Evolutionary conservation across 1,140 invertebrate species (phyloP), one percentile per base, ranked within the genome.

Genomic region (Patella vulgata): DNA sequence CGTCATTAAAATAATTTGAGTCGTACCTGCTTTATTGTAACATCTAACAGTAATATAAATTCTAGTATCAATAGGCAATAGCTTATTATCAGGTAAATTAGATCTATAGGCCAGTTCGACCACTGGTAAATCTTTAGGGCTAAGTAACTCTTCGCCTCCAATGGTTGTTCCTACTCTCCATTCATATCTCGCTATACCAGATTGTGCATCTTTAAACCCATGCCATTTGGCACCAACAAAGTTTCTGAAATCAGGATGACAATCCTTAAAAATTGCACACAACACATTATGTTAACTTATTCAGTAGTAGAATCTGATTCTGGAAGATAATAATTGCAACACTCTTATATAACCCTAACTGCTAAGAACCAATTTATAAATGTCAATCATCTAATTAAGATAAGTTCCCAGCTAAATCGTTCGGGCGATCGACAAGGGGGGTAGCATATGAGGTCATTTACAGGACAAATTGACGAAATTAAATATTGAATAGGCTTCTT

Each of bases 41-140:
- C 64, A 70, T 14, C 63, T 62, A 19, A 74, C 50, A 19, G 70
- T 74, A 11, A 66, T 50, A 52, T 70, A 74, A 28, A 74, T 68
- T 19, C 33, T 55, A 17, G 44, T 51, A 11, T 55, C 58, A 14
- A 59, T 23, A 8, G 70, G 67, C n/a, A 74, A 36, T 5, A 23
- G 36, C 14, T 33, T 17, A 31, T 40, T 23, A 40, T 5, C 8
- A 40, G 53, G 2, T 8, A 51, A 44, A 51, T 30, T n/a, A 4
- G 25, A 28, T 36, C 21, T 56, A 19, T 58, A 63, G 19, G 59
- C 59, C 12, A 40, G 27, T 23, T 60, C 55, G 17, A 43, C 59
- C 28, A 64, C 46, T 39, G 54, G 52, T 19, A 60, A 47, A 33
- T 56, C 43, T 62, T 52, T 63, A 6, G 47, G 21, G 21, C 46